Percentiles rank a stretch among this genome's conserved stretches.
phyloP scores from a whole-genome alignment of 2,888 invertebrate species.

The Drosophila emarginata region DNA sequence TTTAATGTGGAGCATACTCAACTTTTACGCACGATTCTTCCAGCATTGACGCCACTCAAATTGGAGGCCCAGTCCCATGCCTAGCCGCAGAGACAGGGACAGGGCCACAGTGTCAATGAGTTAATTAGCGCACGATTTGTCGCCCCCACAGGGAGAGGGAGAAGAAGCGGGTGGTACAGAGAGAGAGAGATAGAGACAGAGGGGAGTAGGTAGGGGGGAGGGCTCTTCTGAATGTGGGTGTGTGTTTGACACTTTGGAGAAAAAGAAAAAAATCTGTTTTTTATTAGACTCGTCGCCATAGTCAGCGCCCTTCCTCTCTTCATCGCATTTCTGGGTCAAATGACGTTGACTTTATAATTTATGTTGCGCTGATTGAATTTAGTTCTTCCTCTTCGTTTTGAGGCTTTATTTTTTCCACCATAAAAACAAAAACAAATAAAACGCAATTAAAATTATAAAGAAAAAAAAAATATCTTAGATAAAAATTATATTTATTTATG shows the following conservation, averaged over 20 bases:
- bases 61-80: conserved; percentile 29
- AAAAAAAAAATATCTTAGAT: conserved; percentile 31
- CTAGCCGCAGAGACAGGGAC: neutral
- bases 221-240: conserved; percentile 21
- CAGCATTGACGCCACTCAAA: conserved; percentile 66
- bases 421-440: conserved; percentile 40
- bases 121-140: conserved; percentile 76
- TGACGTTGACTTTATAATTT: conserved; percentile 56
- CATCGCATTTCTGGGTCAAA: conserved; percentile 64
- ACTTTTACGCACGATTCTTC: conserved; percentile 74
- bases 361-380: conserved; percentile 70
- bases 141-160: conserved; percentile 33
- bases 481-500: conserved; percentile 26
- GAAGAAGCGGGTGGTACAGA: neutral
- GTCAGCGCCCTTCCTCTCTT: too few species aligned
- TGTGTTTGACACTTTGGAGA: conserved; percentile 40
- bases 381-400: neutral
- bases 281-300: conserved; percentile 55
- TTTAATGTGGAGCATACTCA: conserved; percentile 77
- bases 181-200: conserved; percentile 5
- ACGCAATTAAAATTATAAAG: conserved; percentile 72
- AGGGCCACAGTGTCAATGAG: conserved; percentile 75
- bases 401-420: conserved; percentile 53
- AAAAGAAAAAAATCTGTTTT: conserved; percentile 57
- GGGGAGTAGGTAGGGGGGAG: conserved; percentile 30